phyloP scores from a whole-genome alignment of 2,888 invertebrate genomes.

The Lysandra coridon region DNA sequence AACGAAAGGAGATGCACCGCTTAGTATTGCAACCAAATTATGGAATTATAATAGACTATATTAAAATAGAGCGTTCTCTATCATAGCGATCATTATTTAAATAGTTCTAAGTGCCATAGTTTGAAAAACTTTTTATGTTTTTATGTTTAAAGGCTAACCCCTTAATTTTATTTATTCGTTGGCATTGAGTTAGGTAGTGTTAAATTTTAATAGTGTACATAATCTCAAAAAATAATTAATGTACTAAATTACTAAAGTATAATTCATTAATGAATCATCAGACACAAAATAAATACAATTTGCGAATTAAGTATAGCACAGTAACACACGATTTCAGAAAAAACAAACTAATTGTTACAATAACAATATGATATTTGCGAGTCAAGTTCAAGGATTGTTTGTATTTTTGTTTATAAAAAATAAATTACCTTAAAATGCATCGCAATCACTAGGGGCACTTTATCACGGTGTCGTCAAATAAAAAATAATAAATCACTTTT shows the following conservation, averaged over 20 bases:
- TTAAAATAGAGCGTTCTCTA: neutral
- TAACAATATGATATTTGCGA: constrained; percentile 12
- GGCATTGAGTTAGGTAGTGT: neutral
- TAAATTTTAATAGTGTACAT: neutral
- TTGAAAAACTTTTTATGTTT: too few species aligned
- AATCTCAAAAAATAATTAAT: neutral
- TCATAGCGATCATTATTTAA: neutral
- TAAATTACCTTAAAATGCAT: constrained; percentile 46
- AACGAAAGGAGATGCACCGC: neutral
- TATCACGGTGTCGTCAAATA: constrained; percentile 19
- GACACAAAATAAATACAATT: neutral
- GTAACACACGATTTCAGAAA: constrained; percentile 5
- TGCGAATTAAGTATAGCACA: neutral
- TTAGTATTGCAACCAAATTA: neutral
- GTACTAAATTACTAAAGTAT: neutral
- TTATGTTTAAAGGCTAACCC: neutral
- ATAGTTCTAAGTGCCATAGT: too few species aligned
- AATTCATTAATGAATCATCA: neutral
- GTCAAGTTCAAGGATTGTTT: constrained; percentile 30
- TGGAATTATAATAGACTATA: neutral
- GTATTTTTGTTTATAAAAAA: neutral
- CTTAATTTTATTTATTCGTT: neutral
- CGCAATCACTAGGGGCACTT: constrained; percentile 34
- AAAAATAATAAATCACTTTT: constrained; percentile 49
- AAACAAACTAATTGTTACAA: constrained; percentile 19